These are phyloP conservation scores for Bombyx huttoni DNA, from an alignment of 2,888 invertebrate genomes.

Conservation along the genomic window DNA sequence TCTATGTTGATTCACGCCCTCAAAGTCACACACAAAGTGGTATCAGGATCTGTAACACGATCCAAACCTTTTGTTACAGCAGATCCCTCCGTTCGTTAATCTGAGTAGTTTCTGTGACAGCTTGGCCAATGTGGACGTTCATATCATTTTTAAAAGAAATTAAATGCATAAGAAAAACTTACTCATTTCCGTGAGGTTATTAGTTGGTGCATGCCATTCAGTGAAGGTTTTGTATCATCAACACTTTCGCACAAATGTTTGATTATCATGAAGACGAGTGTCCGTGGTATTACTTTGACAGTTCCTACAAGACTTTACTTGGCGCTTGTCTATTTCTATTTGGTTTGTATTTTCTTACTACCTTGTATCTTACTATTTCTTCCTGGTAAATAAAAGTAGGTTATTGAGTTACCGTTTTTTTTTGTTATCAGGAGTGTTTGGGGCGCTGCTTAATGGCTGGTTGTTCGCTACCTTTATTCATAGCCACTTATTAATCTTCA, in stretches of 20 bases:
- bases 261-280: slow-evolving; percentile 60
- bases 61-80: slow-evolving; percentile 38
- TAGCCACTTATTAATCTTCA: slow-evolving; percentile 65
- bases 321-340: slow-evolving; percentile 67
- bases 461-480: slow-evolving; percentile 68
- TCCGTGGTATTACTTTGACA: slow-evolving; percentile 68
- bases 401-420: slow-evolving; percentile 3
- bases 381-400: background rate
- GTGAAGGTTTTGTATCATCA: slow-evolving; percentile 19
- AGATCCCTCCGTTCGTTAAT: slow-evolving; percentile 43
- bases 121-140: slow-evolving; percentile 53
- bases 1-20: slow-evolving; percentile 35
- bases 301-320: slow-evolving; percentile 65
- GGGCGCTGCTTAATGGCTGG: slow-evolving; percentile 71
- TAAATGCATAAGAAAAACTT: slow-evolving; percentile 32
- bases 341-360: too few species aligned
- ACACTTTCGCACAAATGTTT: slow-evolving; percentile 26
- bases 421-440: slow-evolving; percentile 56
- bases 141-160: slow-evolving; percentile 21
- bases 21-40: slow-evolving; percentile 46
- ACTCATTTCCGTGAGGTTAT: slow-evolving; percentile 14
- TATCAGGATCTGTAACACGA: slow-evolving; percentile 37
- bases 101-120: slow-evolving; percentile 56
- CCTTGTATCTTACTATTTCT: background rate
- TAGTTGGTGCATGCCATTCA: slow-evolving; percentile 37